Evolutionary conservation across 2,797 vertebrate species (phyloP), one percentile per base, ranked within the genome.

Genomic region (Heliangelus exortis): DNA sequence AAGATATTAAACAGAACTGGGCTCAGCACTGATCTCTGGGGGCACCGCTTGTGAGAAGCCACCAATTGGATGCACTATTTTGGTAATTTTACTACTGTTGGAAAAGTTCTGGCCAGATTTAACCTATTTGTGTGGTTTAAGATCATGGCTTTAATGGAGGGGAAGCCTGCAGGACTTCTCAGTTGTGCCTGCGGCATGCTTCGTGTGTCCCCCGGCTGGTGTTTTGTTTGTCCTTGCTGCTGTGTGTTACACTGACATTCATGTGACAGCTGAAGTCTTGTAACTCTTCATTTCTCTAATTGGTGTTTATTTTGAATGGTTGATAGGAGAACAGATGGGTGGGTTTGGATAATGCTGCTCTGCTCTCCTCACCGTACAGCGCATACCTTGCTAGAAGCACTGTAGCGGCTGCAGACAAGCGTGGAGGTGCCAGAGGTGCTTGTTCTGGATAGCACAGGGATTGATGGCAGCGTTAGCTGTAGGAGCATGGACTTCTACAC

Each of bases 401-500:
- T 41, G 19, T 8, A 43, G 61, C 29, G 45, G 9, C 26, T 61
- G 23, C 48, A 58, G 39, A 4, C 8, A 1, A 41, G 28, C 2
- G 31, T 19, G 34, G 39, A 0, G 0, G 0, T 18, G 5, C 39
- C 6, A 2, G 55, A 16, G 28, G 20, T 41, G 19, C 20, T 67
- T 79, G 10, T 8, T 67, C 48, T 80, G 36, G 33, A 39, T 43
- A 8, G 10, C 1, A 4, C 0, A 0, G 33, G 75, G 39, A 29
- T 28, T 80, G 41, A 53, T 67, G n/a, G 59, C 48, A 59, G 28
- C 6, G 9, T 68, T 55, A 80, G 43, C 72, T 66, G 48, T 11
- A 33, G 75, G 36, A 89, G n/a, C 25, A 18, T 33, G 50, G 53
- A 54, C 23, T 79, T 76, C 33, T 71, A 19, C 2, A 3, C 53